Conservation (phyloP, 2,888 invertebrate genomes). For the Melipona bicolor region DNA sequence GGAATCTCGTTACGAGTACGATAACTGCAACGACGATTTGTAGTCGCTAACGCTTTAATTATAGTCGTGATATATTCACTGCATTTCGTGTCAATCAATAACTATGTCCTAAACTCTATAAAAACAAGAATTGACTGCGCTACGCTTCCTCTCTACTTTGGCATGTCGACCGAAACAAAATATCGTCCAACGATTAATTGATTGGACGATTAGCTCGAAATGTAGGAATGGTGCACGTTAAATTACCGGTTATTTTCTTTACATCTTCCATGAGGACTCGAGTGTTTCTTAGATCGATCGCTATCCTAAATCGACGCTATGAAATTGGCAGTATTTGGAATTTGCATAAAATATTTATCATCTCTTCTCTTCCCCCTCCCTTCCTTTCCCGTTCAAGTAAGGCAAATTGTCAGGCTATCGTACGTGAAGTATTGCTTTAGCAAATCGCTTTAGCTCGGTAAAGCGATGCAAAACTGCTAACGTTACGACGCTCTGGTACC, state of each 20-base stretch:
- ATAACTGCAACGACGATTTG: not conserved
- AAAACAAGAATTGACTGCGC: slow-evolving; percentile 32
- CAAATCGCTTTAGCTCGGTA: slow-evolving; percentile 80
- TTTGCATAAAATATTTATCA: slow-evolving; percentile 51
- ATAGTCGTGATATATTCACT: slow-evolving; percentile 9
- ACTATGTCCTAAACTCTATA: slow-evolving; percentile 36
- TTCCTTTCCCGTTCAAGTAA: slow-evolving; percentile 39
- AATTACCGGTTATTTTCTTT: slow-evolving; percentile 20
- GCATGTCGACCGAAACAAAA: slow-evolving; percentile 50
- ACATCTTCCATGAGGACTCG: slow-evolving; percentile 29
- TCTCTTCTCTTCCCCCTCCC: slow-evolving; percentile 7
- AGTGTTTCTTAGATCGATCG: slow-evolving; percentile 20
- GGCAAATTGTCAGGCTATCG: slow-evolving; percentile 59
- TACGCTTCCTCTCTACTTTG: slow-evolving; percentile 58
- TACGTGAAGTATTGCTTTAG: slow-evolving; percentile 75
- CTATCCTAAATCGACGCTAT: slow-evolving; percentile 53
- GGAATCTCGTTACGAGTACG: slow-evolving; percentile 1
- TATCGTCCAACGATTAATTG: slow-evolving; percentile 31
- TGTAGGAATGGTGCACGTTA: slow-evolving; percentile 31
- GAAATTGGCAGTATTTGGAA: slow-evolving; percentile 61
- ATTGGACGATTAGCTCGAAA: not conserved
- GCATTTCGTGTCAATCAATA: slow-evolving; percentile 28
- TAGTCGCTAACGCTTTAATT: slow-evolving; percentile 10
- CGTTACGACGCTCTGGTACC: slow-evolving; percentile 60
- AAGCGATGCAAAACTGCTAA: slow-evolving; percentile 81